Percentiles rank a stretch among this genome's conserved stretches.
phyloP scores from a whole-genome alignment of 2,797 vertebrate species.

The Triplophysa bombifrons region DNA sequence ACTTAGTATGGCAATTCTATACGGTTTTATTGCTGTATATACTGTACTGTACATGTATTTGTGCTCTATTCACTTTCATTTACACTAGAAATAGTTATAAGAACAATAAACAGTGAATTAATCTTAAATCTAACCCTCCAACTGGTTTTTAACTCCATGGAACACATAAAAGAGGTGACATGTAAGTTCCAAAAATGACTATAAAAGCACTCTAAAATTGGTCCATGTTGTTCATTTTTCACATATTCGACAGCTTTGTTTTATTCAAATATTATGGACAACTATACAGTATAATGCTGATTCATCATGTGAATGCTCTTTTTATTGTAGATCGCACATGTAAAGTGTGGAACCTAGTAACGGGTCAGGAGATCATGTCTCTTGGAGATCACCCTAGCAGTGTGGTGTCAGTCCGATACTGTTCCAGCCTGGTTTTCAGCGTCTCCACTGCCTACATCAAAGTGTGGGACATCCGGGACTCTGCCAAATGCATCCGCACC shows the following conservation, averaged over 20 bases:
- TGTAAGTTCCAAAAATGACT: background rate
- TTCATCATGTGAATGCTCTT: background rate
- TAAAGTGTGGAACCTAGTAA: constrained; percentile 99
- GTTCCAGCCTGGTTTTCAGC: constrained; percentile 92
- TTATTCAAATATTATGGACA: background rate
- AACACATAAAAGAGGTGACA: background rate
- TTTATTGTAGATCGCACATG: constrained; percentile 87
- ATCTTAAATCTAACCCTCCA: no score
- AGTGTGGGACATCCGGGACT: constrained; percentile 97
- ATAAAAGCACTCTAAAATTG: background rate
- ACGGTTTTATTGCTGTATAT: no score
- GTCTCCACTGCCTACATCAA: constrained; percentile 94
- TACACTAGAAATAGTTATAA: no score
- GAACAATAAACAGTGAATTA: no score
- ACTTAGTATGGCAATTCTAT: no score
- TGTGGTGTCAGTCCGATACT: constrained; percentile 91
- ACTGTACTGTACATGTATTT: no score
- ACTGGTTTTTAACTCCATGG: background rate
- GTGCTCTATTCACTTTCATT: no score
- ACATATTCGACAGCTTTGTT: background rate
- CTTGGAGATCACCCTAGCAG: constrained; percentile 93
- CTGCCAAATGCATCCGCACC: constrained; percentile 92
- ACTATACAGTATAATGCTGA: no score
- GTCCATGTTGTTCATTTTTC: background rate
- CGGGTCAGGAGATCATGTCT: constrained; percentile 99